phyloP scores from a whole-genome alignment of 1,140 invertebrate genomes.

The Ditylenchus dipsaci region DNA sequence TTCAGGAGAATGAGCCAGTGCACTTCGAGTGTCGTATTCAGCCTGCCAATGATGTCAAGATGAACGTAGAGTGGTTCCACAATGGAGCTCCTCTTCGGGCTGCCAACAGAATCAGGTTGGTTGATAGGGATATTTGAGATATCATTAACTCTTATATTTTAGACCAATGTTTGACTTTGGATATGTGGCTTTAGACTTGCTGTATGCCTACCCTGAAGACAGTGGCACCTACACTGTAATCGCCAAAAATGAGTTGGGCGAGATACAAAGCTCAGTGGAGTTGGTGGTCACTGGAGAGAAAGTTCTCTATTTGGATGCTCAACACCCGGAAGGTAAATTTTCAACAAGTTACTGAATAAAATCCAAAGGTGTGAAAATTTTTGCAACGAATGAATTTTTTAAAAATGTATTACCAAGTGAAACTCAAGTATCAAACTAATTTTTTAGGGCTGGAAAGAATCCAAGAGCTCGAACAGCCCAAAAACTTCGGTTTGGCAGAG shows the following conservation, averaged over 20 bases:
- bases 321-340: slow-evolving; percentile 73
- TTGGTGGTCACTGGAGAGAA: slow-evolving; percentile 65
- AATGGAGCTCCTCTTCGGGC: slow-evolving; percentile 51
- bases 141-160: slow-evolving; percentile 21
- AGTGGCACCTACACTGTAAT: slow-evolving; percentile 54
- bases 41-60: slow-evolving; percentile 87
- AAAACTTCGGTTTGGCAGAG: slow-evolving; percentile 27
- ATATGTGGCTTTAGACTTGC: slow-evolving; percentile 61
- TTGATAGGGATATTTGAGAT: background rate
- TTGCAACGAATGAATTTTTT: no score
- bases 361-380: no score
- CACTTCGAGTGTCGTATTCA: slow-evolving; percentile 90
- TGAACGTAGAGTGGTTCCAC: slow-evolving; percentile 61
- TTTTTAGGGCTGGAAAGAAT: slow-evolving; percentile 72
- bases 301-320: slow-evolving; percentile 85
- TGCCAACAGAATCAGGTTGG: slow-evolving; percentile 80
- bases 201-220: slow-evolving; percentile 53
- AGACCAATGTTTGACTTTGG: slow-evolving; percentile 54
- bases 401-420: no score
- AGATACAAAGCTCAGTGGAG: slow-evolving; percentile 46
- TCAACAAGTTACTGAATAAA: background rate
- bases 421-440: no score
- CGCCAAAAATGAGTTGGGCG: slow-evolving; percentile 52
- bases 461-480: slow-evolving; percentile 51
- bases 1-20: slow-evolving; percentile 74